Evolutionary conservation across 2,113 vertebrate species (phyloP).

Genomic region (Pyrgilauda ruficollis): DNA sequence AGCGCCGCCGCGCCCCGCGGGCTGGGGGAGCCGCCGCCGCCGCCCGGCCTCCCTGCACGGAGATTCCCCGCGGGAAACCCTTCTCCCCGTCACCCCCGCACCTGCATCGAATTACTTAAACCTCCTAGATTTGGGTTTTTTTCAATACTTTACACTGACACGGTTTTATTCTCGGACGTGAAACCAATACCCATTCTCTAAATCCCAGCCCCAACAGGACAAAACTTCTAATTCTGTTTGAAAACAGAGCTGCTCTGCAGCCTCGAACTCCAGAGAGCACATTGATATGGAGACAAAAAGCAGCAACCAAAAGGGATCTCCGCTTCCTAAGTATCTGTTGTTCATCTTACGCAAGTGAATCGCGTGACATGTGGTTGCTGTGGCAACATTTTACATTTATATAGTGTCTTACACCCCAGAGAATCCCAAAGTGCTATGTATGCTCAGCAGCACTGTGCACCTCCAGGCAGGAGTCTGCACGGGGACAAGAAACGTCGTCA

Average conservation of each 20-base stretch:
- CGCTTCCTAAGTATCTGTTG: constrained; percentile 1
- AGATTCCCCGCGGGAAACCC: background rate
- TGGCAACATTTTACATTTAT: constrained; percentile 50
- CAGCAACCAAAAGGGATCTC: constrained; percentile 29
- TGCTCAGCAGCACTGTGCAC: background rate
- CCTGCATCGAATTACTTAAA: background rate
- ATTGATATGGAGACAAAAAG: background rate
- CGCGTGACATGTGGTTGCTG: constrained; percentile 55
- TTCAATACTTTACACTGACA: background rate
- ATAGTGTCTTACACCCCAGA: constrained; percentile 28
- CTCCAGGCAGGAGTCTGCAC: background rate
- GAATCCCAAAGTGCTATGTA: background rate
- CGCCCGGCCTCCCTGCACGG: background rate
- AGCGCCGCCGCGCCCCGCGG: background rate
- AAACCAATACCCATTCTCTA: background rate
- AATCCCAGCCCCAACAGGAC: background rate
- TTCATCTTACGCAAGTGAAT: constrained; percentile 55
- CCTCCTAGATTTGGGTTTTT: rapidly evolving
- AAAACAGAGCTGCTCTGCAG: background rate
- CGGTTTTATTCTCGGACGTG: background rate
- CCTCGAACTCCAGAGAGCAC: background rate
- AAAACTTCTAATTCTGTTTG: background rate
- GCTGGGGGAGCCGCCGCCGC: background rate
- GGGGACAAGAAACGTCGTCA: background rate
- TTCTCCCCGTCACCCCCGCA: background rate